These are phyloP conservation scores for Pseudomyrmex pallidus DNA, from an alignment of 1,140 invertebrate species.

Conservation along the genomic window DNA sequence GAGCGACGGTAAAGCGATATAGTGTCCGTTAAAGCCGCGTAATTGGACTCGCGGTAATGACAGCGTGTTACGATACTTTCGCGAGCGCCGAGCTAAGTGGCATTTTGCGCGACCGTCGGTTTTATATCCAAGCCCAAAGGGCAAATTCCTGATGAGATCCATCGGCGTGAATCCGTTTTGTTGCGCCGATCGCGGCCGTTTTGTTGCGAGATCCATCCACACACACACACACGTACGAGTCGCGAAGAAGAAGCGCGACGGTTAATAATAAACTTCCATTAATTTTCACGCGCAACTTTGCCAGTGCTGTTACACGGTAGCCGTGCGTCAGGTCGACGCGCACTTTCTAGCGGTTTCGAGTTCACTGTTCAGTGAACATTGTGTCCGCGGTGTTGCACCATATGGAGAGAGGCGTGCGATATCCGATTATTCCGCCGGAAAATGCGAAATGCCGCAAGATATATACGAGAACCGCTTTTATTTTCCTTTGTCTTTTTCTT, in stretches of 20 bases:
- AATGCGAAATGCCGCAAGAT: slow-evolving; percentile 10
- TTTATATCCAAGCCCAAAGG: slow-evolving; percentile 51
- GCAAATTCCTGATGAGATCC: slow-evolving; percentile 60
- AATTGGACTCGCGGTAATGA: slow-evolving; percentile 33
- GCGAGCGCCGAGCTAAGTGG: slow-evolving; percentile 15
- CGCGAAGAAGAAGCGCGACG: background rate
- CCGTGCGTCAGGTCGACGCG: slow-evolving; percentile 26
- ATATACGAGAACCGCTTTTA: background rate
- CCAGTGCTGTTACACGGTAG: background rate
- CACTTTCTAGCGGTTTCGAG: slow-evolving; percentile 53
- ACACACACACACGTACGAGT: background rate
- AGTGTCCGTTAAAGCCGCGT: background rate
- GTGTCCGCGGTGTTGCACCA: slow-evolving; percentile 34
- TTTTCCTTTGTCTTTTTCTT: background rate
- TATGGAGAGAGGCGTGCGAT: slow-evolving; percentile 38
- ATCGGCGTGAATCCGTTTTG: slow-evolving; percentile 25
- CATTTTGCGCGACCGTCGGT: slow-evolving; percentile 40
- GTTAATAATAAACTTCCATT: background rate
- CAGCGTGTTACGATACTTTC: slow-evolving; percentile 30
- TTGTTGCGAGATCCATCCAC: too few relatives aligned
- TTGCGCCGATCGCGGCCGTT: slow-evolving; percentile 12
- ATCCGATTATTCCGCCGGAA: slow-evolving; percentile 25
- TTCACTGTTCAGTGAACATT: slow-evolving; percentile 51
- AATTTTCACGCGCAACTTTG: background rate
- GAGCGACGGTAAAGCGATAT: background rate